A percentile compares a stretch with the other conserved stretches of the same genome.
phyloP scores from a whole-genome alignment of 2,888 invertebrate genomes.

The Acrobasis repandana region DNA sequence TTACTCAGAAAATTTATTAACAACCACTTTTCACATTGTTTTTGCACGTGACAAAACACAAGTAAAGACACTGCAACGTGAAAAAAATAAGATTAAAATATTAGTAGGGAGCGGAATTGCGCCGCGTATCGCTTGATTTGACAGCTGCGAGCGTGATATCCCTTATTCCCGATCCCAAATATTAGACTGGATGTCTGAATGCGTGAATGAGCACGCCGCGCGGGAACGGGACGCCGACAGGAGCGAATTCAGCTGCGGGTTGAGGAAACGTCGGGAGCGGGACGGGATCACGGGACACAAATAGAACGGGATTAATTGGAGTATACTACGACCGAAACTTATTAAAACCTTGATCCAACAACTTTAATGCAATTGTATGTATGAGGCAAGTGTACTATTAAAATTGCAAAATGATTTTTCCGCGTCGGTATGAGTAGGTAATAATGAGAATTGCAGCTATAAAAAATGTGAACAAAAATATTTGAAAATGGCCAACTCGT shows the following conservation, averaged over 20 bases:
- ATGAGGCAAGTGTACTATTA: slow-evolving; percentile 28
- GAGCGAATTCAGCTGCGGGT: slow-evolving; percentile 62
- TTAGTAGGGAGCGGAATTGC: slow-evolving; percentile 39
- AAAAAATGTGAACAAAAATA: slow-evolving; percentile 30
- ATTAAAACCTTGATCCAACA: slow-evolving; percentile 45
- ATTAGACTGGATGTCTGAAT: slow-evolving; percentile 64
- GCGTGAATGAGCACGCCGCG: slow-evolving; percentile 69
- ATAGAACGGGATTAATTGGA: slow-evolving; percentile 71
- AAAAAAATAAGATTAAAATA: slow-evolving; percentile 52
- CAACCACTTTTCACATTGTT: slow-evolving; percentile 84
- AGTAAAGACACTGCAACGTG: slow-evolving; percentile 78
- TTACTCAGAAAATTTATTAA: slow-evolving; percentile 76
- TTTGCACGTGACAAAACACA: slow-evolving; percentile 81
- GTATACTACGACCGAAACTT: slow-evolving; percentile 57
- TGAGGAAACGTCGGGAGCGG: slow-evolving; percentile 62
- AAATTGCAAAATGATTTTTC: slow-evolving; percentile 40
- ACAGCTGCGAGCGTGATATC: slow-evolving; percentile 79
- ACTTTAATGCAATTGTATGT: slow-evolving; percentile 21
- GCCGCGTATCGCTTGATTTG: slow-evolving; percentile 73
- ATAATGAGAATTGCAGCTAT: slow-evolving; percentile 43
- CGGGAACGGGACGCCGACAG: slow-evolving; percentile 52
- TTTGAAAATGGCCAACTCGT: slow-evolving; percentile 30
- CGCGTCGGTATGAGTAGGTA: slow-evolving; percentile 46
- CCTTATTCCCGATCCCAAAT: slow-evolving; percentile 77
- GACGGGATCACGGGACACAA: slow-evolving; percentile 68